Percentiles rank a stretch among this genome's conserved stretches.
Evolutionary conservation across 2,888 invertebrate species (phyloP).

Genomic region (Brenthis ino): DNA sequence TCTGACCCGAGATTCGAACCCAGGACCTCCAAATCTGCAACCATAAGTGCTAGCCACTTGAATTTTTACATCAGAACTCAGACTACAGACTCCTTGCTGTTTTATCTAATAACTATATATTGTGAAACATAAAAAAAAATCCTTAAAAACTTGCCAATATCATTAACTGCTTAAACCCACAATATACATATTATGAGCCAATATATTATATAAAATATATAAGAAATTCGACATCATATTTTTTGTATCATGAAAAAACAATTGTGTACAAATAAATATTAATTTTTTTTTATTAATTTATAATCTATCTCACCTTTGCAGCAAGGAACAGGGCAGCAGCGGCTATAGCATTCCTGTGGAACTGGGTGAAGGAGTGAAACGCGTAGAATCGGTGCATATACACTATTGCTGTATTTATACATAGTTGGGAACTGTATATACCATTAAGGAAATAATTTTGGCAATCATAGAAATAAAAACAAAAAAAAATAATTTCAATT

Average conservation of each 20-base stretch:
- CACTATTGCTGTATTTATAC: constrained; percentile 99
- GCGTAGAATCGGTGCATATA: constrained; percentile 99
- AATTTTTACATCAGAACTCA: too few relatives aligned
- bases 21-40: too few relatives aligned
- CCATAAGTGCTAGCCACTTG: too few relatives aligned
- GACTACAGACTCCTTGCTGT: too few relatives aligned
- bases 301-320: constrained; percentile 86
- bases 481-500: neutral
- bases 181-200: too few relatives aligned
- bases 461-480: neutral
- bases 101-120: too few relatives aligned
- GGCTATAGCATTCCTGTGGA: constrained; percentile 96
- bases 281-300: neutral
- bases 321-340: constrained; percentile 97
- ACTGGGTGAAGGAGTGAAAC: constrained; percentile 97
- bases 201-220: too few relatives aligned
- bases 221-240: too few relatives aligned
- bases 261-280: neutral
- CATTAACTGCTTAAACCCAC: too few relatives aligned
- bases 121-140: too few relatives aligned
- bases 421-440: constrained; percentile 91
- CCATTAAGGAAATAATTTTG: constrained; percentile 36
- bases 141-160: too few relatives aligned
- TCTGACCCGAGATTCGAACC: too few relatives aligned
- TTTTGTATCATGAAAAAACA: neutral